Conservation (phyloP, 64 coral and sea anemone species). For the Dendrophyllia cribrosa region DNA sequence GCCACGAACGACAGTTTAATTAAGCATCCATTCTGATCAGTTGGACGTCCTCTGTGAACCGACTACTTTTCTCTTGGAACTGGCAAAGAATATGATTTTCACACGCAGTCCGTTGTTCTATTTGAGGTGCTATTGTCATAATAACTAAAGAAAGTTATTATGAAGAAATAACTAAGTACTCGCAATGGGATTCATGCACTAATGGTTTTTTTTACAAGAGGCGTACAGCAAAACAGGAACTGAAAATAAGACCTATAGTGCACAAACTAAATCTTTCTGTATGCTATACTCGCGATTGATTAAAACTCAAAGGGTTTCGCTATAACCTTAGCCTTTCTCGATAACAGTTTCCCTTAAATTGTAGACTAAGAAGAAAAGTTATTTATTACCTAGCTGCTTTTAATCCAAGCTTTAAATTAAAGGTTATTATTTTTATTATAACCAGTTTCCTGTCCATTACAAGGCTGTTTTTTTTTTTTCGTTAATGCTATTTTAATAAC, state of each 20-base stretch:
- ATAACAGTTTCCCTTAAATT: not conserved
- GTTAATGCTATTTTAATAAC: constrained; percentile 28
- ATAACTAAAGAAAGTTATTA: constrained; percentile 22
- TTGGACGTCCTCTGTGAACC: constrained; percentile 18
- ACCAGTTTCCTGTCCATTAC: constrained; percentile 48
- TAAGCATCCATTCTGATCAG: not conserved
- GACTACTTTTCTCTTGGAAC: constrained; percentile 9
- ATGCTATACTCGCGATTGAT: not conserved
- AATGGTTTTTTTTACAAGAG: constrained; percentile 28
- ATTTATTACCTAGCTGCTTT: not conserved
- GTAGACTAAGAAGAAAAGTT: not conserved
- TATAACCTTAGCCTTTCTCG: not conserved
- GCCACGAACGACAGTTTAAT: constrained; percentile 31
- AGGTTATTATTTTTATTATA: constrained; percentile 18
- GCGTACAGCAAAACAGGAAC: not conserved
- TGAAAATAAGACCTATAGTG: not conserved
- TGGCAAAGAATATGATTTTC: constrained; percentile 20
- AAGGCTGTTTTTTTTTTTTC: not conserved
- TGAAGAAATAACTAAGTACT: not conserved
- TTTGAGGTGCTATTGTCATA: not conserved
- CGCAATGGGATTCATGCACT: constrained; percentile 22
- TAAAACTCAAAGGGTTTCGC: not conserved
- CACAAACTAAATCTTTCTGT: not conserved
- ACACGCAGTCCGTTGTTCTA: constrained; percentile 22
- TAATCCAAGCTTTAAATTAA: not conserved